A percentile compares a stretch with the other conserved stretches of the same genome.
phyloP scores from a whole-genome alignment of 2,888 invertebrate species.

The Eupithecia subfuscata region DNA sequence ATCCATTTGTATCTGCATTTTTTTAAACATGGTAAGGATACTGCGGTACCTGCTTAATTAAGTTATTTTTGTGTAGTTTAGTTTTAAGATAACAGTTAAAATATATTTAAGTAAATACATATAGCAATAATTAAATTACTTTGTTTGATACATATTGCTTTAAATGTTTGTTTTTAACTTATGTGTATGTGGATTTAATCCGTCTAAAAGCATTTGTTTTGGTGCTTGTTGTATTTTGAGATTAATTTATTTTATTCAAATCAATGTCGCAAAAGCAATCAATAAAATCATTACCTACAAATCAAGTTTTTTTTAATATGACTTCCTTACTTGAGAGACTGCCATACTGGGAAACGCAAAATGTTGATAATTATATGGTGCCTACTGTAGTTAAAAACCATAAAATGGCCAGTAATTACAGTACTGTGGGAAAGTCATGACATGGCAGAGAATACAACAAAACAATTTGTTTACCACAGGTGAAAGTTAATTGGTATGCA shows the following conservation, averaged over 20 bases:
- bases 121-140: slow-evolving; percentile 6
- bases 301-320: slow-evolving; percentile 6
- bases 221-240: slow-evolving; percentile 13
- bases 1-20: neutral
- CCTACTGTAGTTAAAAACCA: neutral
- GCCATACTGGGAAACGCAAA: slow-evolving; percentile 1
- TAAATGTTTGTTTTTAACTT: slow-evolving; percentile 13
- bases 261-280: slow-evolving; percentile 25
- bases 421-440: neutral
- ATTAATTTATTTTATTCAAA: slow-evolving; percentile 27
- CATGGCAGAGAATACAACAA: neutral
- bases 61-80: slow-evolving; percentile 1
- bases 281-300: slow-evolving; percentile 20
- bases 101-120: neutral
- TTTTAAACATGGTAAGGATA: slow-evolving; percentile 13
- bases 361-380: neutral
- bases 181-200: slow-evolving; percentile 17
- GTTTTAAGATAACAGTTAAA: neutral
- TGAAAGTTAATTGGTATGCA: slow-evolving; percentile 6
- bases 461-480: neutral
- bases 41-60: slow-evolving; percentile 26
- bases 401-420: slow-evolving; percentile 1
- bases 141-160: neutral
- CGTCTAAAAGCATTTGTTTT: slow-evolving; percentile 27
- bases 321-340: neutral